Evolutionary conservation across 2,888 invertebrate genomes (phyloP).

Genomic region (Habroteleia sp.): DNA sequence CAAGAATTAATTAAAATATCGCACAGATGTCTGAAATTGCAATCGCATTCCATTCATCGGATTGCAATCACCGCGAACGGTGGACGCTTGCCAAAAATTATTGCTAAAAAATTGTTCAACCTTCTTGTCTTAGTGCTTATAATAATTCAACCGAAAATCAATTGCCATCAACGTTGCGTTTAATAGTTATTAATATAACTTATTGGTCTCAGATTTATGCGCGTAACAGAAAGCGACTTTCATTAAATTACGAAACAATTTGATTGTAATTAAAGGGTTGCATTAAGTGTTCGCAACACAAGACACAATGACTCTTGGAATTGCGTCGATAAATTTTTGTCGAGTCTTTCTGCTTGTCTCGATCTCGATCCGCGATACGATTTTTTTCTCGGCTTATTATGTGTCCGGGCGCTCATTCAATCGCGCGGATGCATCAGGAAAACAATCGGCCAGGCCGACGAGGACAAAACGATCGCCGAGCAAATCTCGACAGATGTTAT

Average conservation of each 20-base stretch:
- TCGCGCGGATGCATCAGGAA: slow-evolving; percentile 54
- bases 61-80: slow-evolving; percentile 14
- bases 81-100: slow-evolving; percentile 6
- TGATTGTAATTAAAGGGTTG: slow-evolving; percentile 58
- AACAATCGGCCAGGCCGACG: slow-evolving; percentile 60
- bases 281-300: slow-evolving; percentile 40
- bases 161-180: slow-evolving; percentile 44
- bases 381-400: slow-evolving; percentile 63
- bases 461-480: slow-evolving; percentile 41
- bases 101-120: slow-evolving; percentile 32
- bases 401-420: slow-evolving; percentile 36
- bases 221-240: slow-evolving; percentile 36
- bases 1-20: slow-evolving; percentile 34
- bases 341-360: slow-evolving; percentile 53
- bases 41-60: slow-evolving; percentile 28
- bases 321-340: slow-evolving; percentile 60
- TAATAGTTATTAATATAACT: slow-evolving; percentile 53
- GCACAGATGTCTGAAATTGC: slow-evolving; percentile 19
- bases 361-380: slow-evolving; percentile 55
- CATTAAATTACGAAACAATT: slow-evolving; percentile 60
- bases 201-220: slow-evolving; percentile 33
- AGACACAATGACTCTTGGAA: slow-evolving; percentile 60
- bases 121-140: slow-evolving; percentile 20
- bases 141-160: slow-evolving; percentile 57
- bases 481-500: slow-evolving; percentile 74